phyloP scores from a whole-genome alignment of 2,113 vertebrate genomes.

The Myanophis thanlyinensis region DNA sequence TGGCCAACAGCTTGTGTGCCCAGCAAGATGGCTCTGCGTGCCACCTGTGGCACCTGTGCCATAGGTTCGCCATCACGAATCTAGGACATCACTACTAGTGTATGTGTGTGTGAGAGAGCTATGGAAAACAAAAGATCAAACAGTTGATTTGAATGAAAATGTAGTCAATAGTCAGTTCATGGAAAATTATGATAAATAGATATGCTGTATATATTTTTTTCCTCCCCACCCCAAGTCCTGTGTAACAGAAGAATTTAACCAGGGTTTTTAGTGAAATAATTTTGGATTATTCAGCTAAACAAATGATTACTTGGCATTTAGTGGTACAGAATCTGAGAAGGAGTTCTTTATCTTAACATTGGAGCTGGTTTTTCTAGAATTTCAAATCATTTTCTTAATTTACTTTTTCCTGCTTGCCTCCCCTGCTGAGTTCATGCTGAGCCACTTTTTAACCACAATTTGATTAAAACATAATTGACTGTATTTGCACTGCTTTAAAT shows the following conservation, averaged over 20 bases:
- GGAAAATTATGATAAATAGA: neutral
- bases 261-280: neutral
- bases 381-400: neutral
- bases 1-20: too few relatives aligned
- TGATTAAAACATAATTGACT: neutral
- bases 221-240: neutral
- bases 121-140: neutral
- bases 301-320: neutral
- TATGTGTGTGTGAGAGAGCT: neutral
- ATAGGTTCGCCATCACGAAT: too few relatives aligned
- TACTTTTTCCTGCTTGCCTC: neutral
- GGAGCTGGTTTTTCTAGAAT: neutral
- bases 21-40: too few relatives aligned
- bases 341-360: neutral
- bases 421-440: neutral
- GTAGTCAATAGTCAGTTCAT: neutral
- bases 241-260: neutral
- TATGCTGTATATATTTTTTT: neutral
- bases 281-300: neutral
- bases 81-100: neutral
- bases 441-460: neutral
- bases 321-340: neutral
- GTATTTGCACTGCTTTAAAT: neutral
- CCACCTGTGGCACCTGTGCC: too few relatives aligned
- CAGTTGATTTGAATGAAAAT: slow-evolving; percentile 3